Evolutionary conservation across 92 coral and sea anemone species (phyloP), one percentile per base, ranked within the genome.

Genomic region (Paramuricea clavata): DNA sequence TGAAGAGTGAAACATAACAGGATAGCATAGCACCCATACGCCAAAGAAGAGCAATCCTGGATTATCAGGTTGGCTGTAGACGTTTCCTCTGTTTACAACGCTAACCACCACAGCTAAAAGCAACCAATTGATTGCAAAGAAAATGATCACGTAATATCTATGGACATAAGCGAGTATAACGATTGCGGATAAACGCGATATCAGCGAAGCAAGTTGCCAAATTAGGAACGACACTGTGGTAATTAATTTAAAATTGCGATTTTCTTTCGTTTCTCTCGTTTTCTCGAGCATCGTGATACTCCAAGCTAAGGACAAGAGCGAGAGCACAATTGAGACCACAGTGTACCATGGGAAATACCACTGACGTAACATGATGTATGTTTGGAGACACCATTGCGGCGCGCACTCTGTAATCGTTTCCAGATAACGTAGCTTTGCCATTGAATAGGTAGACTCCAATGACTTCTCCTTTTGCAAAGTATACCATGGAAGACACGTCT

Each of bases 331-430:
- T 26, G 68, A 60, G 32, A 60, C 12, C 68, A 60, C 68, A n/a
- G n/a, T n/a, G n/a, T n/a, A n/a, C n/a, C n/a, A n/a, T n/a, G n/a
- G n/a, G n/a, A n/a, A n/a, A n/a, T 25, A 9, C 68, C 68, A 60
- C 31, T 60, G 31, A 60, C 68, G 68, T 60, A 60, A 21, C 68
- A 60, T 60, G 32, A 60, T 26, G 31, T 60, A 60, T 15, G 54
- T 8, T 17, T 47, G 54, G 13, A 47, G 54, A 15, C 54, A 47
- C 54, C 54, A 47, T 15, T 60, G 68, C 6, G 68, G 68, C 21
- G 34, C 68, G 28, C 12, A 17, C 31, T 60, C 68, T 22, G 33
- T 22, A 28, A 60, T 0, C 2, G 68, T 60, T 31, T 60, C 68
- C 12, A 60, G 2, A 19, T 60, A 26, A 3, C 30, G 68, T 26